Evolutionary conservation across 2,888 invertebrate genomes (phyloP).

Genomic region (Aleiodes testaceus): DNA sequence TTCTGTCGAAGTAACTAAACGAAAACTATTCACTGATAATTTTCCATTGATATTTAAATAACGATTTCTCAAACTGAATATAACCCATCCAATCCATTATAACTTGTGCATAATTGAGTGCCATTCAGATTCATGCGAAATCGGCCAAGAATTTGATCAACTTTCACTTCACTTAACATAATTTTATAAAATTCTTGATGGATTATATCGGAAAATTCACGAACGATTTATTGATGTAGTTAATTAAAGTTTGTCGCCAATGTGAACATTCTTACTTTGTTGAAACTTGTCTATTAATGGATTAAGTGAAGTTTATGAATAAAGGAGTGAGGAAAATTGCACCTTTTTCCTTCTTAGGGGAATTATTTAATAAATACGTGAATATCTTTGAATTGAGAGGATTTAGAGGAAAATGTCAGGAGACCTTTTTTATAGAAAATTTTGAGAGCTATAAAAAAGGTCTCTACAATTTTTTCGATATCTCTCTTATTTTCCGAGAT

Average conservation of each 20-base stretch:
- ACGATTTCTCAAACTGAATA: slow-evolving; percentile 12
- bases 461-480: no score
- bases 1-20: slow-evolving; percentile 1
- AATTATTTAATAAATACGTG: not conserved
- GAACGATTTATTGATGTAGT: not conserved
- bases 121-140: not conserved
- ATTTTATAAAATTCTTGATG: not conserved
- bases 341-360: not conserved
- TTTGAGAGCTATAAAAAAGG: no score
- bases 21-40: slow-evolving; percentile 19
- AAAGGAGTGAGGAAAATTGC: not conserved
- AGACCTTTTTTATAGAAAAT: no score
- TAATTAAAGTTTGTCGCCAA: no score
- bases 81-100: slow-evolving; percentile 20
- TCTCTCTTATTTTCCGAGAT: no score
- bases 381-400: not conserved
- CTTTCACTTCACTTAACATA: slow-evolving; percentile 5
- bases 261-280: no score
- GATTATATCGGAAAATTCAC: not conserved
- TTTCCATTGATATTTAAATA: slow-evolving; percentile 12
- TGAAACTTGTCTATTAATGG: no score
- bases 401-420: not conserved
- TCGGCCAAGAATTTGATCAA: not conserved
- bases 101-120: slow-evolving; percentile 14
- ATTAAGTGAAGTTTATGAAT: no score